Base-by-base conservation (phyloP, 2,888 invertebrate species). In the Oscheius sp. region DNA sequence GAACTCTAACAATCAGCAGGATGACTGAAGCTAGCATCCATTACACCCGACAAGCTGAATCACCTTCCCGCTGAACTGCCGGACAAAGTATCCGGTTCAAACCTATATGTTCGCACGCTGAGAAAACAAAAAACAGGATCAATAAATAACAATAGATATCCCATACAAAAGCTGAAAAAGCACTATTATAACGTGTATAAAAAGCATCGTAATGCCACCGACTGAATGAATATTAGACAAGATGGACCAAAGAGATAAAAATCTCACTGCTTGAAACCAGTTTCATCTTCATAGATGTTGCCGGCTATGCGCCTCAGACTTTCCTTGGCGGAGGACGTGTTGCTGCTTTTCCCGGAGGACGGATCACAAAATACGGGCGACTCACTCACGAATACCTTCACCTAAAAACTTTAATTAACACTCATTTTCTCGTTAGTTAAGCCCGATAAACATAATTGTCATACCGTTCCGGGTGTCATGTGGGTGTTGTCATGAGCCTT, bases 241-340 rank as follows among this genome's bases (percentile, higher is more conserved):
- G 42, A 7, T 0, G 42, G 42, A 42, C 7, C 42, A 42, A 7
- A 42, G 7, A 42, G 32, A 55, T 37, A 59, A 33, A 35, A 7
- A 13, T 33, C 70, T 70, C 58, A 70, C 70, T 70, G 70, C 32
- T 32, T 70, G 50, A 70, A 70, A 29, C 70, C 70, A n/a, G 70
- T 70, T 58, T 70, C 70, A 58, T 70, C 70, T 10, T 42, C 48
- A 50, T 58, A 70, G 48, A 70, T 58, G 10, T 33, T 63, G 48
- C 50, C 63, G 21, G 29, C 47, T 7, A 48, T 48, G 4, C 68
- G 53, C 29, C 33, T 21, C 37, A 32, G 35, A 35, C 32, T 60
- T 13, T 9, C 29, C 32, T 29, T 33, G 2, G 68, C n/a, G n/a
- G 68, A 35, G 9, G 42, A 53, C n/a, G 42, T 33, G 13, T 33